A percentile compares a stretch with the other conserved stretches of the same genome.
Evolutionary conservation across 2,888 invertebrate genomes (phyloP).

Genomic region (Aromia moschata): DNA sequence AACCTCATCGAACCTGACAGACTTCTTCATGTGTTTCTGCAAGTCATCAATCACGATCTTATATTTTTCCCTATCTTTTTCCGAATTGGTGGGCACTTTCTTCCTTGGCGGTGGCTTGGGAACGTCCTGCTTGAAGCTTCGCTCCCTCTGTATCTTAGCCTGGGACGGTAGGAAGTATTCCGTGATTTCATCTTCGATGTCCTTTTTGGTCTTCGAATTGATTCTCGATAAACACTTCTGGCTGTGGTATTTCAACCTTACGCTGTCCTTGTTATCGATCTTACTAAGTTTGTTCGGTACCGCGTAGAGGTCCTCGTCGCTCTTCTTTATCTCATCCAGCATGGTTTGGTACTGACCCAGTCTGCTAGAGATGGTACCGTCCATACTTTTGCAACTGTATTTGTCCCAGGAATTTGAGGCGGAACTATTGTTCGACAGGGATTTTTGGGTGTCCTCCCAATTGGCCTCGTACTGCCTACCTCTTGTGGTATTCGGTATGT

Average conservation of each 20-base stretch:
- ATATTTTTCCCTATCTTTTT: conserved; percentile 44
- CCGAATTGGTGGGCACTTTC: conserved; percentile 43
- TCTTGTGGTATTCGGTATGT: conserved; percentile 73
- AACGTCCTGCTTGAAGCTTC: conserved; percentile 15
- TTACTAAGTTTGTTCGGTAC: conserved; percentile 43
- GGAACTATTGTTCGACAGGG: conserved; percentile 63
- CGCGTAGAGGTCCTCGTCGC: conserved; percentile 48
- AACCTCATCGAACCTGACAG: conserved; percentile 58
- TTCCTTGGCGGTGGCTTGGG: conserved; percentile 56
- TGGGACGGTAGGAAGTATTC: conserved; percentile 54
- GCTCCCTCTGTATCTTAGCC: conserved; percentile 21
- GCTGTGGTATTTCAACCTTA: conserved; percentile 59
- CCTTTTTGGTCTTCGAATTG: conserved; percentile 52
- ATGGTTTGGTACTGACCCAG: conserved; percentile 56
- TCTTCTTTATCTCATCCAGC: conserved; percentile 52
- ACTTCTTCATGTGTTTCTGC: conserved; percentile 57
- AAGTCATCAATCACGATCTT: conserved; percentile 52
- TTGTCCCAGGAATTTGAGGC: conserved; percentile 56
- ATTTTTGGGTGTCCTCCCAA: conserved; percentile 79
- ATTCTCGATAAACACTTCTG: conserved; percentile 58
- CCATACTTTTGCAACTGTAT: conserved; percentile 51
- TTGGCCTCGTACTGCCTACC: conserved; percentile 84
- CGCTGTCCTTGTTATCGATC: conserved; percentile 46
- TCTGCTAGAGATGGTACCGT: conserved; percentile 60
- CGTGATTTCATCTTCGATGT: conserved; percentile 44